A percentile compares a stretch with the other conserved stretches of the same genome.
Conservation (phyloP, 2,113 vertebrate genomes). For the Emydocephalus ijimae region DNA sequence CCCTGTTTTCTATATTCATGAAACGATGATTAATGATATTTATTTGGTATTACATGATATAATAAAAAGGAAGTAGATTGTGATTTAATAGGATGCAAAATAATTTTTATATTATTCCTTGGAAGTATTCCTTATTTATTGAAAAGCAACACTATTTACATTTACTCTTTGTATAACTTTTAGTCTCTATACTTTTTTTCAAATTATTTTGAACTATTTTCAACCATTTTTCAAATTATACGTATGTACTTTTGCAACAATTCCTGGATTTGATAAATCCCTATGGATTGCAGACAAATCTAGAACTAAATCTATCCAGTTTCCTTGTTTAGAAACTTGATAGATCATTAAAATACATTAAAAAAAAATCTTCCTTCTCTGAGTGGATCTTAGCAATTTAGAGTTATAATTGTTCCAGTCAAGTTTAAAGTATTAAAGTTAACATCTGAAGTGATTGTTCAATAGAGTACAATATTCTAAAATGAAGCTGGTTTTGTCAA, state of each 20-base stretch:
- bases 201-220: too few species aligned
- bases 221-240: not conserved
- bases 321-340: not conserved
- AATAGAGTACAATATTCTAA: not conserved
- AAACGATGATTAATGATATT: slow-evolving; percentile 13
- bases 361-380: not conserved
- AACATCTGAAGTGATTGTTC: not conserved
- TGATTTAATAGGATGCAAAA: not conserved
- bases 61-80: slow-evolving; percentile 23
- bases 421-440: not conserved
- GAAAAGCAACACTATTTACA: not conserved
- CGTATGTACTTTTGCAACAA: not conserved
- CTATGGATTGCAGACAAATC: not conserved
- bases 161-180: not conserved
- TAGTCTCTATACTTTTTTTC: not conserved
- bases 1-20: not conserved
- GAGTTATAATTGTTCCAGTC: not conserved
- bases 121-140: not conserved
- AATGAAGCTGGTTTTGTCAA: not conserved
- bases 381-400: not conserved
- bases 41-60: slow-evolving; percentile 14
- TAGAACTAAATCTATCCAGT: not conserved
- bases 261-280: not conserved
- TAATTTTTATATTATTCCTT: not conserved
- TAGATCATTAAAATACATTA: not conserved